phyloP scores from a whole-genome alignment of 2,113 vertebrate species.

The Seriola rivoliana region DNA sequence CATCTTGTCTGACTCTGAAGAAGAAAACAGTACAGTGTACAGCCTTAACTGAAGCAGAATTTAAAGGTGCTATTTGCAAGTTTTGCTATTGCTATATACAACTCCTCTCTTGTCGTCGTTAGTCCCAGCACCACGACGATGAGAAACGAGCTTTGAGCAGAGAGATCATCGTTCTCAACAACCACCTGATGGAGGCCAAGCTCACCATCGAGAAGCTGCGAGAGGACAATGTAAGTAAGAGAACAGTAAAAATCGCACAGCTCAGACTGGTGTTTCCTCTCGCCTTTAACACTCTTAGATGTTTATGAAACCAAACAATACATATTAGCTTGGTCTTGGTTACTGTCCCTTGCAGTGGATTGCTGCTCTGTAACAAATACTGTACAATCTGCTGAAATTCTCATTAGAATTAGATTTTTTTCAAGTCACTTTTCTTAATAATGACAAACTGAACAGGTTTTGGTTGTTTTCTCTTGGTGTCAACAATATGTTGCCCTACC shows the following conservation, averaged over 20 bases:
- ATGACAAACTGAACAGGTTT: too few relatives aligned
- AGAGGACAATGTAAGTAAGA: constrained; percentile 97
- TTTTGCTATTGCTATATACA: too few relatives aligned
- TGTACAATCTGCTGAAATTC: too few relatives aligned
- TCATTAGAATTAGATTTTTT: not conserved
- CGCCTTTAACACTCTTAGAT: not conserved
- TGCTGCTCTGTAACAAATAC: not conserved
- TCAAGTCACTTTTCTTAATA: not conserved
- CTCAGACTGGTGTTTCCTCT: not conserved
- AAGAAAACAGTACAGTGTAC: too few relatives aligned
- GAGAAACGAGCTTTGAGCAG: constrained; percentile 96
- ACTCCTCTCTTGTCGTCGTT: not conserved
- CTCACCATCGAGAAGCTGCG: constrained; percentile 97
- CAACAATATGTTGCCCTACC: too few relatives aligned
- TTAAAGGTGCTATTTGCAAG: too few relatives aligned
- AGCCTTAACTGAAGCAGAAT: too few relatives aligned
- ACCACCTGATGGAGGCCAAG: constrained; percentile 97
- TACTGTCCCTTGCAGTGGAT: not conserved
- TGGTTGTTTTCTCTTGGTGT: too few relatives aligned
- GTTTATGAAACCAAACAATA: not conserved
- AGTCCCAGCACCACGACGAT: constrained; percentile 97
- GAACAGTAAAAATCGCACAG: not conserved
- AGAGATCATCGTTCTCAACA: constrained; percentile 97
- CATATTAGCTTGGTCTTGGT: not conserved
- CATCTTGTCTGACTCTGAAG: too few relatives aligned